These are phyloP conservation scores for Wasmannia auropunctata DNA, from an alignment of 1,140 invertebrate genomes.

Conservation along the genomic window DNA sequence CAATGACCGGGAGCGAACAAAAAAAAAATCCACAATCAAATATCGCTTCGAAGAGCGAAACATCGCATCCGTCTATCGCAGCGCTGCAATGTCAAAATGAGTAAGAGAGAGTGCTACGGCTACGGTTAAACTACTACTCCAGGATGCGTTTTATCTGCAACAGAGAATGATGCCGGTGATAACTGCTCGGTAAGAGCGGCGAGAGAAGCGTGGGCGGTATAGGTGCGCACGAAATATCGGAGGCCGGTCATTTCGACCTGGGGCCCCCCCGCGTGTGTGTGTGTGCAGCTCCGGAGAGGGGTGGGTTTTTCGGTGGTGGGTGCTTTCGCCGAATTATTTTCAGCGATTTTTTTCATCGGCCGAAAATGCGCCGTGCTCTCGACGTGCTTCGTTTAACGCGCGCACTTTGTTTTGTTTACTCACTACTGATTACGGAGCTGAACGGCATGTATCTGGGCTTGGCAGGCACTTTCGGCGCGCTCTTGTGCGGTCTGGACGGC, in stretches of 20 bases:
- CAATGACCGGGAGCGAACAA: background rate
- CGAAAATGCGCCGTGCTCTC: slow-evolving; percentile 48
- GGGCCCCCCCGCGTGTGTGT: too few species aligned
- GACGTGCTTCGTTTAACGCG: slow-evolving; percentile 51
- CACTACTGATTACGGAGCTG: slow-evolving; percentile 75
- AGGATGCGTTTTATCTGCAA: slow-evolving; percentile 79
- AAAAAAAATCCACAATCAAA: background rate
- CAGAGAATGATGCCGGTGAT: slow-evolving; percentile 73
- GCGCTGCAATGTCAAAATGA: slow-evolving; percentile 74
- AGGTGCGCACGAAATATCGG: slow-evolving; percentile 11
- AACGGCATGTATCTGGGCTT: slow-evolving; percentile 72
- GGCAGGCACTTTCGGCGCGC: slow-evolving; percentile 66
- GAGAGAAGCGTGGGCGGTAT: background rate
- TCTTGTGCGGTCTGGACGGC: slow-evolving; percentile 59
- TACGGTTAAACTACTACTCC: slow-evolving; percentile 79
- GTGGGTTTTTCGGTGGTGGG: slow-evolving; percentile 13
- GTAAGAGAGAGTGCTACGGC: slow-evolving; percentile 68
- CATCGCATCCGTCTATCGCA: slow-evolving; percentile 10
- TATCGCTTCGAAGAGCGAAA: background rate
- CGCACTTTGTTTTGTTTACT: slow-evolving; percentile 71
- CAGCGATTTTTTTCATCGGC: slow-evolving; percentile 32
- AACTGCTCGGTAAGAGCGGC: slow-evolving; percentile 33
- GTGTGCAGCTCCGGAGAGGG: slow-evolving; percentile 6
- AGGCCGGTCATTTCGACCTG: background rate
- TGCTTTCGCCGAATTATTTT: slow-evolving; percentile 14